phyloP scores from a whole-genome alignment of 2,113 vertebrate genomes.

The Thomomys bottae region DNA sequence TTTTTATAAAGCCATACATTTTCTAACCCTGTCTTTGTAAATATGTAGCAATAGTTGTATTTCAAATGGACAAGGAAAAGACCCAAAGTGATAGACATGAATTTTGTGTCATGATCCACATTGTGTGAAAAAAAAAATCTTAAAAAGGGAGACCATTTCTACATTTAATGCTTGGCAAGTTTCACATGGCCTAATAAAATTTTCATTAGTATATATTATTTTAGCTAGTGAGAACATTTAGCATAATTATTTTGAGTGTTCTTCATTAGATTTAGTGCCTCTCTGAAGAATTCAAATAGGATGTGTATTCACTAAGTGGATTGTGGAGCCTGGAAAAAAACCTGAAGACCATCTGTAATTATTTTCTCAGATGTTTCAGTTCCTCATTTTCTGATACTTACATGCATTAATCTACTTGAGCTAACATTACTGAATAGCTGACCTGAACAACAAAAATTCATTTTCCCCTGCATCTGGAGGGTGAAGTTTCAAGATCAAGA shows the following conservation, averaged over 20 bases:
- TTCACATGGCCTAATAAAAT: background rate
- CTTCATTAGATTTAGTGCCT: constrained; percentile 3
- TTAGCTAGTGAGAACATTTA: constrained; percentile 24
- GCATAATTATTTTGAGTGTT: constrained; percentile 20
- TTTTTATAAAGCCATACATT: constrained; percentile 1
- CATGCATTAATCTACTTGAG: background rate
- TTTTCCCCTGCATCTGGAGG: background rate
- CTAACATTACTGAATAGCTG: background rate
- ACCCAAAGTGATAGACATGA: background rate
- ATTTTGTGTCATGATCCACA: background rate
- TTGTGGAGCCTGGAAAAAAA: background rate
- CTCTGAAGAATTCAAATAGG: background rate
- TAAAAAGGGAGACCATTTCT: background rate
- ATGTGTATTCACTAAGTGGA: background rate
- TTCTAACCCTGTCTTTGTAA: background rate
- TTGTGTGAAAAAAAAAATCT: constrained; percentile 7
- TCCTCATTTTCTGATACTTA: background rate
- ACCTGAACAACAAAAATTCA: background rate
- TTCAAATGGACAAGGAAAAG: background rate
- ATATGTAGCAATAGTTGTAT: constrained; percentile 1
- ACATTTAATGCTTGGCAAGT: background rate
- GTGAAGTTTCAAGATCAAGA: background rate
- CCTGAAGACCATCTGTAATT: background rate
- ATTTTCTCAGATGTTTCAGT: background rate
- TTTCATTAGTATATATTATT: background rate